Evolutionary conservation across 2,113 vertebrate genomes (phyloP).

Genomic region (Cercocebus atys): DNA sequence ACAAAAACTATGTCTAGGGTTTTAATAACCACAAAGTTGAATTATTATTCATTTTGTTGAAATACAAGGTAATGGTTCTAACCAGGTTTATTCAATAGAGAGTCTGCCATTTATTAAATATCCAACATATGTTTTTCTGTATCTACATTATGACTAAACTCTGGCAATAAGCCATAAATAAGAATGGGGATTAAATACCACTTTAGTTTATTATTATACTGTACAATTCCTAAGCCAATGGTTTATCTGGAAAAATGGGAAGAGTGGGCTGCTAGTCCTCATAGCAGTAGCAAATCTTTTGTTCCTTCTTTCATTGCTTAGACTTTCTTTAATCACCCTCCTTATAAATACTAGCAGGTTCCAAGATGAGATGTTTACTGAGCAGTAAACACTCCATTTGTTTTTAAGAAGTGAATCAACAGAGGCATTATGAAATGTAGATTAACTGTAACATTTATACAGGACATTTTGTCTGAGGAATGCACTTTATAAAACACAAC

Average conservation of each 20-base stretch:
- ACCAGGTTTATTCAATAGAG: slow-evolving; percentile 3
- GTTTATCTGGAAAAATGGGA: neutral
- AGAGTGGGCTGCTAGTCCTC: neutral
- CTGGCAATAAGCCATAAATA: slow-evolving; percentile 9
- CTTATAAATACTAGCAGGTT: slow-evolving; percentile 37
- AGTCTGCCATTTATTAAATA: slow-evolving; percentile 15
- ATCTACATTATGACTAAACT: slow-evolving; percentile 23
- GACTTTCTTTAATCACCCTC: neutral
- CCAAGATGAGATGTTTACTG: slow-evolving; percentile 16
- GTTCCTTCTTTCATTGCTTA: neutral
- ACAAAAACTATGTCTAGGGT: slow-evolving; percentile 12
- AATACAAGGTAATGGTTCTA: slow-evolving; percentile 42
- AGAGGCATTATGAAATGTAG: slow-evolving; percentile 48
- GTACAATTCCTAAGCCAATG: neutral
- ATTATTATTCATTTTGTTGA: slow-evolving; percentile 39
- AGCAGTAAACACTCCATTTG: slow-evolving; percentile 56
- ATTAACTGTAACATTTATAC: slow-evolving; percentile 55
- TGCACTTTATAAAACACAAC: slow-evolving; percentile 34
- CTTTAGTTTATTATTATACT: neutral
- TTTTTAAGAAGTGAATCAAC: slow-evolving; percentile 61
- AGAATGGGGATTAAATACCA: slow-evolving; percentile 29
- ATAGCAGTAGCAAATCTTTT: neutral
- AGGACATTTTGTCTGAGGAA: slow-evolving; percentile 48
- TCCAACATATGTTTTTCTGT: neutral
- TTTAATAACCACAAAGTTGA: slow-evolving; percentile 33